Conservation (phyloP, 2,797 vertebrate species). For the Myotis daubentonii region DNA sequence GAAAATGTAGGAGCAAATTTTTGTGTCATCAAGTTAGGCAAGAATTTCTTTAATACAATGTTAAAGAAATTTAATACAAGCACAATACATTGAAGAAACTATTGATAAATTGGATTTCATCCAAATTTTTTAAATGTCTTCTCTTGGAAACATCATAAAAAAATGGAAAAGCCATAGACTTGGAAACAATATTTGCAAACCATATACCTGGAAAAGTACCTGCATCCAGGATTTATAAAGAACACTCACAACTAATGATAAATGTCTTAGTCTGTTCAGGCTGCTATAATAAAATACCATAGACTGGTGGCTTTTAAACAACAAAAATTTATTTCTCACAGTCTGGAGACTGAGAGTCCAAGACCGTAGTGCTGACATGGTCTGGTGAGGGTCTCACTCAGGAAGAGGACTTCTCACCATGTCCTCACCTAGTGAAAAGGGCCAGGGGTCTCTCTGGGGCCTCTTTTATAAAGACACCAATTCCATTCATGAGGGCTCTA, state of each 20-base stretch:
- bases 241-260: neutral
- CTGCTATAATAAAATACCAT: neutral
- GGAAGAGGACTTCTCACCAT: neutral
- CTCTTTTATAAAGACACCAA: neutral
- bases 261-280: neutral
- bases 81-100: neutral
- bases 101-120: no score
- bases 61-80: neutral
- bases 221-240: neutral
- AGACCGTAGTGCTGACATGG: neutral
- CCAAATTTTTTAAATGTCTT: neutral
- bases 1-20: neutral
- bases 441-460: neutral
- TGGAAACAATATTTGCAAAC: neutral
- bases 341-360: neutral
- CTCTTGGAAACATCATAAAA: neutral
- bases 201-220: neutral
- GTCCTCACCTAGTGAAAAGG: neutral
- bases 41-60: neutral
- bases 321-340: neutral
- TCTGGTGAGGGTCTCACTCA: fast-evolving
- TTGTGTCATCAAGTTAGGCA: neutral
- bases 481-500: neutral
- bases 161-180: neutral
- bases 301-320: neutral